Base-by-base conservation (phyloP, 2,888 invertebrate genomes). In the Acronicta aceris region DNA sequence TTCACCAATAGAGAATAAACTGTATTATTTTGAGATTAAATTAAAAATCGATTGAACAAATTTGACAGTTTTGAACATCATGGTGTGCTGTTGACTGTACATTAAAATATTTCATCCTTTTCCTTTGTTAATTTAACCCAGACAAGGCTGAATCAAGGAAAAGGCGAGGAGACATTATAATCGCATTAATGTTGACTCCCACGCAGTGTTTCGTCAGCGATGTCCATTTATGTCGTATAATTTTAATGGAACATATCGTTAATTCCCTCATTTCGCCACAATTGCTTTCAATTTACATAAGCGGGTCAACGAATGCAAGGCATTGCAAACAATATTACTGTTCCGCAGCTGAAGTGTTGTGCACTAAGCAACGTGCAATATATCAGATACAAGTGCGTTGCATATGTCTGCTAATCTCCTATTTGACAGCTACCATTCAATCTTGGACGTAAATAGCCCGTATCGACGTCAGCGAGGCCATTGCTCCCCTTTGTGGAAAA, bases 361-460 rank as follows among this genome's bases (percentile, higher is more conserved):
- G 70, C 65, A 64, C 58, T 50, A 58, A 69, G 65, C 61, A 67
- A 59, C 46, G 50, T 68, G 71, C 71, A 74, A 72, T 84, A 80
- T 79, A 87, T 86, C 81, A 87, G 73, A 77, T 65, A 76, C 80
- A 79, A 81, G 79, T 75, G 79, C 77, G 66, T 52, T 82, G 82
- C 83, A 78, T 85, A 71, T 82, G 79, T 75, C 78, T 81, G 85
- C 81, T 85, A 85, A 88, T 89, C 86, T 87, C 76, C 74, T 80
- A 79, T 86, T 88, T 88, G 89, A 91, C 89, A 86, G 89, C 81
- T 82, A 86, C 84, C 90, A 88, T 87, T 85, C 81, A 86, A 81
- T 76, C 81, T 71, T 81, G 56, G 73, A 83, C 89, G 82, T 76
- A 91, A 92, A 92, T 92, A 92, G 82, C 89, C 66, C 54, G 73